Conservation (phyloP, 1,140 invertebrate genomes). For the Drosophila willistoni region DNA sequence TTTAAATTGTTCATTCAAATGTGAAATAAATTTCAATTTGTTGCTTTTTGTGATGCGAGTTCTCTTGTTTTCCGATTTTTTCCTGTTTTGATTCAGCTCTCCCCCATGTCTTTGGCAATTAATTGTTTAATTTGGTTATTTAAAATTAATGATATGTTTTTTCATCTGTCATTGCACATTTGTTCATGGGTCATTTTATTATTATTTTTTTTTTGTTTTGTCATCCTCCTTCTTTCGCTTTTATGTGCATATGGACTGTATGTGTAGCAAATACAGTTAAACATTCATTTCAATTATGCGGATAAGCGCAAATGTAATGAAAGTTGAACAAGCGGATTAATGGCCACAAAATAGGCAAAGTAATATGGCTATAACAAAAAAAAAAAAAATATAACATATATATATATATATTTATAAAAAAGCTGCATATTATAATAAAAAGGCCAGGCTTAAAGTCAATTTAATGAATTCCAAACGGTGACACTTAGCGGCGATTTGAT, state of each 20-base stretch:
- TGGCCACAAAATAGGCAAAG: constrained; percentile 45
- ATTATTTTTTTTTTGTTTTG: constrained; percentile 19
- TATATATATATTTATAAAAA: constrained; percentile 8
- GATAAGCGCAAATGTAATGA: constrained; percentile 79
- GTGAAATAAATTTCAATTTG: constrained; percentile 72
- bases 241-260: no score
- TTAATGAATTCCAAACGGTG: constrained; percentile 60
- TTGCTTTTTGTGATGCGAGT: constrained; percentile 36
- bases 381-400: no score
- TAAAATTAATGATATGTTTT: constrained; percentile 80
- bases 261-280: constrained; percentile 61
- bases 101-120: constrained; percentile 68
- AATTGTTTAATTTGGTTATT: constrained; percentile 81
- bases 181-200: constrained; percentile 18
- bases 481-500: constrained; percentile 53
- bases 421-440: neutral
- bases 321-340: constrained; percentile 78
- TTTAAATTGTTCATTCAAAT: constrained; percentile 69
- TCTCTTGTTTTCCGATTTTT: no score
- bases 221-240: constrained; percentile 33
- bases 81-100: neutral
- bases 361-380: neutral
- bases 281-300: constrained; percentile 79
- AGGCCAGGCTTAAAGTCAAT: constrained; percentile 66
- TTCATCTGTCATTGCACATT: constrained; percentile 78